Base-by-base conservation (phyloP, 2,888 invertebrate species). In the Mimachlamys varia region DNA sequence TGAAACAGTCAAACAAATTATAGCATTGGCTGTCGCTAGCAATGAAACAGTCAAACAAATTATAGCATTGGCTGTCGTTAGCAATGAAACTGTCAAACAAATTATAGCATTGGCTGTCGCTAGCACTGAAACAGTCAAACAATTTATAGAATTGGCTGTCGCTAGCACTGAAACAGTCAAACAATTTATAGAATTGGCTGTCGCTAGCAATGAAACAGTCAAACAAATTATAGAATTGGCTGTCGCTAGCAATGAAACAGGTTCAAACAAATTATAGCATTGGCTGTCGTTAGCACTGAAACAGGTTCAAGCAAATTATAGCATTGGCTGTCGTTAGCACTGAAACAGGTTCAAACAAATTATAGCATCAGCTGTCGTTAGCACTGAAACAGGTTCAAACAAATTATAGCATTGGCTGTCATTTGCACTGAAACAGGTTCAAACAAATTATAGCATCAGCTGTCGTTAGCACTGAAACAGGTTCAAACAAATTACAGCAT, bases 241-340 rank as follows among this genome's bases (percentile, higher is more conserved):
- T 88, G 92, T 92, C 7, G 92, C 91, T 44, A 92, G 88, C 19
- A 91, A 90, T 92, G 89, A 22, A 88, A 76, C 33, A 76, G 76
- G 62, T 62, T 19, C 17, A n/a, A 62, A 44, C 44, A 44, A 44
- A 3, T 44, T 44, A 44, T 90, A 10, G 90, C 91, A 89, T 91
- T 90, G 53, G 92, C 92, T 88, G 92, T 92, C 7, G 92, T 92
- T 44, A 92, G 88, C 19, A 91, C 92, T 92, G 89, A 22, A 88
- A 76, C 33, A 76, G 76, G 62, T 62, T 19, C 17, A n/a, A 62
- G 7, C 44, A 44, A 44, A 3, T 44, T 44, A 44, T 90, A 10
- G 90, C 91, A 89, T 91, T 90, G 53, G 92, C 92, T 88, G 92
- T 92, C 7, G 92, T 92, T 44, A 92, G 88, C 19, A 91, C 92